These are phyloP conservation scores for Poecile atricapillus DNA, from an alignment of 2,113 vertebrate genomes.

Conservation along the genomic window DNA sequence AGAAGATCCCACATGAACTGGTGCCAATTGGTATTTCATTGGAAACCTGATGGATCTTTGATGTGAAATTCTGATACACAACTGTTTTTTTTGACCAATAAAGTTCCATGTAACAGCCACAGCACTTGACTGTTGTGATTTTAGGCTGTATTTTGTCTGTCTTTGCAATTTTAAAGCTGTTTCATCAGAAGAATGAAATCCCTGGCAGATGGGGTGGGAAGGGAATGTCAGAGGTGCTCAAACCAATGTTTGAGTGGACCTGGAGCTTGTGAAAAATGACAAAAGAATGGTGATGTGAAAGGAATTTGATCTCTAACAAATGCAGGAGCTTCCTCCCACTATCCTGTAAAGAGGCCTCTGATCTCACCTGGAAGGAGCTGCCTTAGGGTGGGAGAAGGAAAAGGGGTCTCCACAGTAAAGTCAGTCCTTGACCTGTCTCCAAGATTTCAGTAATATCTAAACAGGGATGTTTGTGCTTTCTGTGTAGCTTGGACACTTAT, in stretches of 20 bases:
- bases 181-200: neutral
- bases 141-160: neutral
- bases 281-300: neutral
- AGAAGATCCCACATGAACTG: neutral
- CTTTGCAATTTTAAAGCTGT: neutral
- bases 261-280: neutral
- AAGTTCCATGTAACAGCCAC: neutral
- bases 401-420: neutral
- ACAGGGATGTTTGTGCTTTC: neutral
- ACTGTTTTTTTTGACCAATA: neutral
- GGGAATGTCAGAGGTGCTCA: neutral
- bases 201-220: neutral
- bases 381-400: neutral
- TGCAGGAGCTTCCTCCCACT: rapidly evolving
- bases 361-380: neutral
- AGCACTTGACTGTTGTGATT: neutral
- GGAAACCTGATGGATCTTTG: neutral
- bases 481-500: neutral
- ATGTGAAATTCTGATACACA: neutral
- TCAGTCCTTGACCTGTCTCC: neutral
- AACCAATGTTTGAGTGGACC: neutral
- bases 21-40: neutral
- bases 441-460: neutral
- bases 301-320: neutral
- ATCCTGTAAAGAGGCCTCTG: neutral